Base-by-base conservation (phyloP, 2,113 vertebrate species). In the Cairina moschata region DNA sequence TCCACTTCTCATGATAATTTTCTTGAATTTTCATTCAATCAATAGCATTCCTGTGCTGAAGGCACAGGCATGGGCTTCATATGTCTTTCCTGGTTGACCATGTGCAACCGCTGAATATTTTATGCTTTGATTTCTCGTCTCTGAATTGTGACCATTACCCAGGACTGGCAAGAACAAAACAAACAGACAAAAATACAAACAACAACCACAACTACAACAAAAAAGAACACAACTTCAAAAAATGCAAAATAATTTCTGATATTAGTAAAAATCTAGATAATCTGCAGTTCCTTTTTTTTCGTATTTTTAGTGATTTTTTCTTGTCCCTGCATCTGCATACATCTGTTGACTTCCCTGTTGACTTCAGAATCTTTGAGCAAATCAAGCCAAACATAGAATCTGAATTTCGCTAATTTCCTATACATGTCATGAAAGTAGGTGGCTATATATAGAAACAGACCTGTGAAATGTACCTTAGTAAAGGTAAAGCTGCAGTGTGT, bases 311-410 rank as follows among this genome's bases (percentile, higher is more conserved):
- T 59, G 18, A 56, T 11, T 59, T 32, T 9, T 26, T 26, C 3
- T 44, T 75, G 15, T 31, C 11, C 10, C 32, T 69, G 1, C 0
- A 1, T 18, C 0, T 7, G 6, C 6, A 2, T 58, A 48, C 71
- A 14, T 29, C 0, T 52, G 46, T 48, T 48, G 46, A 22, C 3
- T 69, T 85, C 6, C 13, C 3, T 36, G 5, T 20, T 71, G 13
- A 32, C 6, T 65, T 18, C 26, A 20, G 20, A 6, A 31, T 7
- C 20, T 69, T 46, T 52, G 6, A 17, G 9, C 50, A 84, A 74
- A 71, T 8, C 10, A 67, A 63, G 3, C 1, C 10, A 75, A 68
- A 67, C 18, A 1, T 2, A 52, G 8, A 62, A 91, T 44, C 1
- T 1, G 11, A 82, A 78, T 7, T 5, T 40, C 50, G 36, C 1